Percentiles rank a stretch among this genome's conserved stretches.
These are phyloP conservation scores for Aptenodytes patagonicus DNA, from an alignment of 2,113 vertebrate genomes.

Conservation along the genomic window DNA sequence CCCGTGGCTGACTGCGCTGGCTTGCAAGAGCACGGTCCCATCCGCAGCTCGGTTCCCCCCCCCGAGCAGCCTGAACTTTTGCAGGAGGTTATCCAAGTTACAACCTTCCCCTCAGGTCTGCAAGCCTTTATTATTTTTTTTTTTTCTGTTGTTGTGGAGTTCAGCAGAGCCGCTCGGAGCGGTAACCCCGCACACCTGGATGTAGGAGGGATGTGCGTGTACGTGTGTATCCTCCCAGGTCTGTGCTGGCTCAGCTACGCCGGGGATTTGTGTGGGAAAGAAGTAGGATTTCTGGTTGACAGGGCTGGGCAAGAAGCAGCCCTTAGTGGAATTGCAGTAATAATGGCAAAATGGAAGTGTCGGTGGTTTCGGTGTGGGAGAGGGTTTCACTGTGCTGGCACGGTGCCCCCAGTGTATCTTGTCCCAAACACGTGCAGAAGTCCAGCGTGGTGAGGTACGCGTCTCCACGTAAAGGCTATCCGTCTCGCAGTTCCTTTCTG, in stretches of 20 bases:
- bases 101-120: background rate
- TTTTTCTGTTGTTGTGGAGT: background rate
- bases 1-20: background rate
- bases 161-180: background rate
- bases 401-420: accelerated
- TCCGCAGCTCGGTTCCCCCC: background rate
- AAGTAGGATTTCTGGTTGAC: background rate
- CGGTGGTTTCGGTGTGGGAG: background rate
- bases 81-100: background rate
- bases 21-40: accelerated
- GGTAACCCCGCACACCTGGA: background rate
- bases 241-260: background rate
- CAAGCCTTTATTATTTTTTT: background rate
- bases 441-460: accelerated
- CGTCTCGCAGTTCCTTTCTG: background rate
- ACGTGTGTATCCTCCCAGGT: background rate
- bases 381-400: background rate
- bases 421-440: background rate
- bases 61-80: background rate
- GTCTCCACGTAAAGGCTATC: accelerated
- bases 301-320: background rate
- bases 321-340: background rate
- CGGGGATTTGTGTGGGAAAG: background rate
- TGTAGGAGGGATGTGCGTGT: background rate
- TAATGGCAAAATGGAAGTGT: background rate